Percentiles rank a stretch among this genome's conserved stretches.
phyloP scores from a whole-genome alignment of 2,888 invertebrate genomes.

The Tipula helvola region DNA sequence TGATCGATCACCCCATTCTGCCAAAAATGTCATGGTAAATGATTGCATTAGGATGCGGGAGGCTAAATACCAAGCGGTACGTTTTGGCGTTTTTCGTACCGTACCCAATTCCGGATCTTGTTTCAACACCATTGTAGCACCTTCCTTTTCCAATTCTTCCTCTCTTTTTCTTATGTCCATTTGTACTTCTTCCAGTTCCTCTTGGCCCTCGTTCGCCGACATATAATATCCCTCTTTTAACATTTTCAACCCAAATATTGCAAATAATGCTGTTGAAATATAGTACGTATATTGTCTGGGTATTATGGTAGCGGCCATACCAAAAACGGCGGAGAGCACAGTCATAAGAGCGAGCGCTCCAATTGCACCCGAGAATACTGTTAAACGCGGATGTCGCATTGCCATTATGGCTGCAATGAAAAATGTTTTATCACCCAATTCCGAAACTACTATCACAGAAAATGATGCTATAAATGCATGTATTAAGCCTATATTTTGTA shows the following conservation, averaged over 20 bases:
- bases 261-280: slow-evolving; percentile 87
- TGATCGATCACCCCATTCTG: slow-evolving; percentile 98
- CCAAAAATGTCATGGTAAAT: slow-evolving; percentile 92
- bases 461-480: slow-evolving; percentile 92
- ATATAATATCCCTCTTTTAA: slow-evolving; percentile 89
- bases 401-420: slow-evolving; percentile 99
- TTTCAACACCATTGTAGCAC: slow-evolving; percentile 24
- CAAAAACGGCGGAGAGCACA: slow-evolving; percentile 84
- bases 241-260: slow-evolving; percentile 97
- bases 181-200: slow-evolving; percentile 95
- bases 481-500: slow-evolving; percentile 49
- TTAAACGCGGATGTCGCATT: slow-evolving; percentile 88
- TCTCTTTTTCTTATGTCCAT: slow-evolving; percentile 84
- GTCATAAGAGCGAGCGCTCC: slow-evolving; percentile 89
- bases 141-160: slow-evolving; percentile 50
- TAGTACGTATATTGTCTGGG: slow-evolving; percentile 91
- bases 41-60: slow-evolving; percentile 82
- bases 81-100: slow-evolving; percentile 37
- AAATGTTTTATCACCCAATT: slow-evolving; percentile 97
- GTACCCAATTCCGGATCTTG: slow-evolving; percentile 41
- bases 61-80: slow-evolving; percentile 37
- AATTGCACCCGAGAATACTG: slow-evolving; percentile 89
- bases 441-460: slow-evolving; percentile 94
- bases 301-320: slow-evolving; percentile 88
- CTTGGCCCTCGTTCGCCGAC: slow-evolving; percentile 86